phyloP scores from a whole-genome alignment of 2,888 invertebrate genomes.

The Trissoscelio sp. region DNA sequence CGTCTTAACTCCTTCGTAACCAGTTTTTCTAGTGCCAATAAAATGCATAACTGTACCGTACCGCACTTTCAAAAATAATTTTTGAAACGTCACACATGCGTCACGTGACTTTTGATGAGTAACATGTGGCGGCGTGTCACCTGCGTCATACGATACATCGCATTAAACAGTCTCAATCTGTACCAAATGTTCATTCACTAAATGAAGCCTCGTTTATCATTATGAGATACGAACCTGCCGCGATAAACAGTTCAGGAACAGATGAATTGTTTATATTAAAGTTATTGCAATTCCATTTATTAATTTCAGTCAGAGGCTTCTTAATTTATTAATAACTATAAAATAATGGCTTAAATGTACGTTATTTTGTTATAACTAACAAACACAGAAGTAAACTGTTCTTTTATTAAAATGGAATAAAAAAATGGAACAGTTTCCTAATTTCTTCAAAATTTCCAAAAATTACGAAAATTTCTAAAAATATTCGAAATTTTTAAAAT shows the following conservation, averaged over 20 bases:
- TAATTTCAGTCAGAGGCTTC: too few species aligned
- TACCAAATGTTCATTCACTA: conserved; percentile 30
- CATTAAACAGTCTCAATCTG: conserved; percentile 30
- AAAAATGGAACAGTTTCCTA: too few species aligned
- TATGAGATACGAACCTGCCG: conserved; percentile 1
- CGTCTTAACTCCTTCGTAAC: conserved; percentile 29
- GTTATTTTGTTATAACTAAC: too few species aligned
- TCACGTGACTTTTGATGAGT: conserved; percentile 41
- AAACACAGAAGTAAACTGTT: too few species aligned
- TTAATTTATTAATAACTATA: too few species aligned
- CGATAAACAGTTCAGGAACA: background rate
- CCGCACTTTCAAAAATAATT: conserved; percentile 23
- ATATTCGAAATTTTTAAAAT: too few species aligned
- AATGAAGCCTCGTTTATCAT: conserved; percentile 1
- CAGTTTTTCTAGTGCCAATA: conserved; percentile 42
- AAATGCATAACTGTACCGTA: conserved; percentile 14
- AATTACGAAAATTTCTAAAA: too few species aligned
- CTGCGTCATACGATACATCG: conserved; percentile 9
- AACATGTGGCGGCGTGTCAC: conserved; percentile 42
- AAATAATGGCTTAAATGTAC: too few species aligned
- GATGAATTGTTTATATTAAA: background rate
- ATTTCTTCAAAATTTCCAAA: too few species aligned
- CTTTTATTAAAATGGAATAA: too few species aligned
- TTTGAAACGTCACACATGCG: conserved; percentile 13
- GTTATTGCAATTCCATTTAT: too few species aligned